Percentiles rank a stretch among this genome's conserved stretches.
Conservation (phyloP, 2,113 vertebrate genomes). For the Nannobrachium achirus region DNA sequence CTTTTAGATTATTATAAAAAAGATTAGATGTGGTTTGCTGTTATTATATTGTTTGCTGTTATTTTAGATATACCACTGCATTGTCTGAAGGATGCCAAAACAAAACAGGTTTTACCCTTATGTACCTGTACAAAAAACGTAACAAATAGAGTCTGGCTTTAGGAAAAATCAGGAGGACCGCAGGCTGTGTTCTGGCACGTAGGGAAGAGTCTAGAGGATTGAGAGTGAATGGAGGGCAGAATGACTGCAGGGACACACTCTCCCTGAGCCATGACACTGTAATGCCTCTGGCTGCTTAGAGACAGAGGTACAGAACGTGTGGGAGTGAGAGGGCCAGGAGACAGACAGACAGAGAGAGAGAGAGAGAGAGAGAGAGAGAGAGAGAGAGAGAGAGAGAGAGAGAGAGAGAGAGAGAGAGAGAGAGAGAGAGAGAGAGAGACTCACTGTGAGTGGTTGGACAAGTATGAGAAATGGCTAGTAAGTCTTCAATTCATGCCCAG, state of each 20-base stretch:
- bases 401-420: neutral
- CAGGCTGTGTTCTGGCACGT: conserved; percentile 22
- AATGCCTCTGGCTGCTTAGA: neutral
- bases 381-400: too few species aligned
- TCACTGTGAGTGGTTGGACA: neutral
- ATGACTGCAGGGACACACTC: conserved; percentile 7
- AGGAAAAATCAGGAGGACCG: conserved; percentile 9
- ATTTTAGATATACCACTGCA: too few species aligned
- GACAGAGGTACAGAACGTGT: neutral
- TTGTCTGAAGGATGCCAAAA: too few species aligned
- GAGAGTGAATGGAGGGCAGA: conserved; percentile 32
- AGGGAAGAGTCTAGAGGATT: conserved; percentile 23
- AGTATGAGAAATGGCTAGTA: too few species aligned
- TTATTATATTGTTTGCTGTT: too few species aligned
- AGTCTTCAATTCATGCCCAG: too few species aligned
- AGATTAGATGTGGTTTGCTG: too few species aligned
- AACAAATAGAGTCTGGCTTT: too few species aligned
- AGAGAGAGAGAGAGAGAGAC: neutral
- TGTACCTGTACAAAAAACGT: too few species aligned
- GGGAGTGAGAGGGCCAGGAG: neutral
- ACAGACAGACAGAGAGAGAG: neutral
- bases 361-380: too few species aligned
- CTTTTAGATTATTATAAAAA: too few species aligned
- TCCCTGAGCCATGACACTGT: neutral
- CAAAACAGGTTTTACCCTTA: too few species aligned